Base-by-base conservation (phyloP, 1,140 invertebrate genomes). In the Vanessa tameamea region DNA sequence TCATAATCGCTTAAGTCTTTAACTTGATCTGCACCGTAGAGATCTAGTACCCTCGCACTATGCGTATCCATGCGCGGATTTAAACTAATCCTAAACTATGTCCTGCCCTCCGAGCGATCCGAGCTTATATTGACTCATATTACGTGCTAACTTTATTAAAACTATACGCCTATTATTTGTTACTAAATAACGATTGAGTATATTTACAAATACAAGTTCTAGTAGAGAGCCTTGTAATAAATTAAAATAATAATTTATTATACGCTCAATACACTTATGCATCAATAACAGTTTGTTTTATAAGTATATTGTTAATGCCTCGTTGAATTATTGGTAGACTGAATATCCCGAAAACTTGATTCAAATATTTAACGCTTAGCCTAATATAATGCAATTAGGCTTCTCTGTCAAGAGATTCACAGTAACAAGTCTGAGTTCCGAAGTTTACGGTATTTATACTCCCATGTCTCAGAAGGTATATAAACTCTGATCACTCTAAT, bases 121-220 rank as follows among this genome's bases (percentile, higher is more conserved):
- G 26, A 15, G 82, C 84, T 80, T 84, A 81, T 82, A 82, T 81
- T 82, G 69, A 84, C 69, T 75, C 76, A 72, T 77, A 82, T 78
- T 78, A 76, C 75, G 78, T 79, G 79, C 75, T 85, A 85, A 90
- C 87, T 90, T 89, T 89, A 91, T 91, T 90, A 90, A 87, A 87
- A 85, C 81, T 79, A 80, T 68, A 82, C 68, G 72, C 77, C 67
- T 78, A 61, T 81, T 78, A 69, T 71, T 74, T 57, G 37, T 13
- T 65, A 55, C 47, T 51, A 50, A 73, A 73, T 64, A 31, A 61
- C 14, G 12, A n/a, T 15, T 61, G 2, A 65, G 43, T 65, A 23
- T 15, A 64, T 70, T 57, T 12, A 69, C 14, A 69, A 69, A 61
- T 23, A 47, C 16, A 9, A 63, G 16, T 61, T 63, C 16, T 4